Evolutionary conservation across 2,113 vertebrate genomes (phyloP).

Genomic region (Pteropus alecto): DNA sequence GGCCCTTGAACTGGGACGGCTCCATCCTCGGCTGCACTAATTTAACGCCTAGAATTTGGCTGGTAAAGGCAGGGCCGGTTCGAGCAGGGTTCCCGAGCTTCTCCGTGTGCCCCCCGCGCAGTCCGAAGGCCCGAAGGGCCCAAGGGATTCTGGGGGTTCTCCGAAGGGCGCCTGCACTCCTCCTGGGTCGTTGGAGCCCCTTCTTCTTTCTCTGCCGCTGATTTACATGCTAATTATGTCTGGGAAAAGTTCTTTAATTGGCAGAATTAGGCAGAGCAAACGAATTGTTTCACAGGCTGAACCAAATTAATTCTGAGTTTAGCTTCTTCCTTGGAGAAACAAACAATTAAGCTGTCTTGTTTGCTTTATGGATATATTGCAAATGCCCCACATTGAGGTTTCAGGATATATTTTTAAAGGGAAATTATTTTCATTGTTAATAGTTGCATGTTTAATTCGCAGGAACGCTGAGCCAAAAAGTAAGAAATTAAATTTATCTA

Average conservation of each 20-base stretch:
- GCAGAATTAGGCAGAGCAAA: conserved; percentile 80
- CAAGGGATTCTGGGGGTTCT: accelerated
- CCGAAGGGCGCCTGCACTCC: not conserved
- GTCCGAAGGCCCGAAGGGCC: accelerated
- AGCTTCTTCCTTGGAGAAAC: conserved; percentile 78
- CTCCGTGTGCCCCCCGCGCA: not conserved
- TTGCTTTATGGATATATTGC: conserved; percentile 74
- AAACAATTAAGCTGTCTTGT: conserved; percentile 79
- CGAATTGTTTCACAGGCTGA: conserved; percentile 77
- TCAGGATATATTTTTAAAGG: conserved; percentile 57
- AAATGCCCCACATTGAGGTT: conserved; percentile 63
- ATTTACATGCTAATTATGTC: conserved; percentile 80
- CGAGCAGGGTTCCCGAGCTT: not conserved
- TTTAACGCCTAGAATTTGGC: not conserved
- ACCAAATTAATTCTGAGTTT: conserved; percentile 79
- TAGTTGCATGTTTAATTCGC: conserved; percentile 60
- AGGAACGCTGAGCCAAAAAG: conserved; percentile 24
- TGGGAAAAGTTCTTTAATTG: conserved; percentile 79
- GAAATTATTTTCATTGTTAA: conserved; percentile 65
- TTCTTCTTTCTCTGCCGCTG: not conserved
- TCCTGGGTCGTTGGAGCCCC: not conserved
- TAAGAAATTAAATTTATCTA: conserved; percentile 31
- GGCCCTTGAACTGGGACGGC: not conserved
- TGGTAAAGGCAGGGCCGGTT: accelerated
- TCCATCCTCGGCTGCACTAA: not conserved